Evolutionary conservation across 2,888 invertebrate genomes (phyloP).

Genomic region (Campoletis raptor): DNA sequence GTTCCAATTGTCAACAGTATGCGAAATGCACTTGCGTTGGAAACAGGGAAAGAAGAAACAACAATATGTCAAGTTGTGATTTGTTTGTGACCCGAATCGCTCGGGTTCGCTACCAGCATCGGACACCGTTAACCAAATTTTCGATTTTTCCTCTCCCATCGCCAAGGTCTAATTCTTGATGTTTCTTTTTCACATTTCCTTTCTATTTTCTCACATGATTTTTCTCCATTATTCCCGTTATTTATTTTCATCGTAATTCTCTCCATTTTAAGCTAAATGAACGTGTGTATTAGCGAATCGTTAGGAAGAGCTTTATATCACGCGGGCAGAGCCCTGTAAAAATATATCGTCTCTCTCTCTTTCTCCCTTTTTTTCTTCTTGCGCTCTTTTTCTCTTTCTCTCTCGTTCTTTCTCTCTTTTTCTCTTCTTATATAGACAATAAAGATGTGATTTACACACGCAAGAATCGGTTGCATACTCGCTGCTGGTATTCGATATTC

Average conservation of each 20-base stretch:
- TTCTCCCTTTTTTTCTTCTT: conserved; percentile 18
- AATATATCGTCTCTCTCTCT: conserved; percentile 82
- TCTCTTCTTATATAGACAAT: conserved; percentile 63
- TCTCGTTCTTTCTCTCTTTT: neutral
- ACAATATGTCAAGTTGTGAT: neutral
- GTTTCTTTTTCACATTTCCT: conserved; percentile 14
- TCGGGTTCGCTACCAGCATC: conserved; percentile 75
- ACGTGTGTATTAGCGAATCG: conserved; percentile 79
- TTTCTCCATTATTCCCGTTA: conserved; percentile 29
- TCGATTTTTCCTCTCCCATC: neutral
- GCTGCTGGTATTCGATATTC: conserved; percentile 31
- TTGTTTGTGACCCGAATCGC: conserved; percentile 52
- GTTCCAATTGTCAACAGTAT: neutral
- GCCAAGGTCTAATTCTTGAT: neutral
- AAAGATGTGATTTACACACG: conserved; percentile 57
- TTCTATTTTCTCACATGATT: conserved; percentile 25
- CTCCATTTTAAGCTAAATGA: conserved; percentile 76
- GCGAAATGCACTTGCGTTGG: neutral
- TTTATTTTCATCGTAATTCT: conserved; percentile 16
- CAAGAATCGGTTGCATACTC: conserved; percentile 37
- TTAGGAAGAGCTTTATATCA: conserved; percentile 84
- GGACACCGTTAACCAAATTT: conserved; percentile 53
- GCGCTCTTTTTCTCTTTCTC: conserved; percentile 7
- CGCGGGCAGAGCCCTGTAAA: conserved; percentile 84
- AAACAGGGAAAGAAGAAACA: conserved; percentile 27